These are phyloP conservation scores for Saccopteryx bilineata DNA, from an alignment of 2,113 vertebrate species.

Conservation along the genomic window DNA sequence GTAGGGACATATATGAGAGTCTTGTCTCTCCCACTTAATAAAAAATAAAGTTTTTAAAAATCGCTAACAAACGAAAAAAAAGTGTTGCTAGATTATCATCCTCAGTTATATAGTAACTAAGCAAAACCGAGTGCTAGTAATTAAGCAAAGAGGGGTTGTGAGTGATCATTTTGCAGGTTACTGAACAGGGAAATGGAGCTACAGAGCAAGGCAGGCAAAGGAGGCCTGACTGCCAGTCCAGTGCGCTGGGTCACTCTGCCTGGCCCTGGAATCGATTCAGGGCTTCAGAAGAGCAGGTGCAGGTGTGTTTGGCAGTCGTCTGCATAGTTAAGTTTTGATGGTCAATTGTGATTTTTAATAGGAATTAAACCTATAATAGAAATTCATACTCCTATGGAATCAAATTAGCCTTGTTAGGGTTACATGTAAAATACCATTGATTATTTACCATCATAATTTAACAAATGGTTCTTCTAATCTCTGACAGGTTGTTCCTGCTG, in stretches of 20 bases:
- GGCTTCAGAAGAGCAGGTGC: not conserved
- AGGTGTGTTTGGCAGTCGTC: not conserved
- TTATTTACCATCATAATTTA: not conserved
- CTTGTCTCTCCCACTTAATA: no score
- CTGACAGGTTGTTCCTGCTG: conserved; percentile 90
- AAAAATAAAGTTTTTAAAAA: no score
- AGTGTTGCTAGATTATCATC: not conserved
- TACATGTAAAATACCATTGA: not conserved
- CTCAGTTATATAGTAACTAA: not conserved
- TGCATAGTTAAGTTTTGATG: not conserved
- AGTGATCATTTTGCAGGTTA: not conserved
- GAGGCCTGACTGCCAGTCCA: not conserved
- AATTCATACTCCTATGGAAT: not conserved
- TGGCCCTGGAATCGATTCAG: not conserved
- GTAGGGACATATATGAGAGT: no score
- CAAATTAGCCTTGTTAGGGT: not conserved
- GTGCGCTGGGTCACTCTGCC: not conserved
- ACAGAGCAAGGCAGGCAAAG: not conserved
- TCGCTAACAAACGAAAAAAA: no score
- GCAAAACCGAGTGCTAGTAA: not conserved
- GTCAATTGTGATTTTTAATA: not conserved
- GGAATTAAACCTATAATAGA: not conserved
- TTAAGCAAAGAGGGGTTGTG: not conserved
- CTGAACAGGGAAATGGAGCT: not conserved
- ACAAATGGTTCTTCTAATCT: not conserved